Percentiles rank a stretch among this genome's conserved stretches.
These are phyloP conservation scores for Geodia barretti DNA, from an alignment of 37 sponge, comb jelly and placozoan genomes.

Conservation along the genomic window DNA sequence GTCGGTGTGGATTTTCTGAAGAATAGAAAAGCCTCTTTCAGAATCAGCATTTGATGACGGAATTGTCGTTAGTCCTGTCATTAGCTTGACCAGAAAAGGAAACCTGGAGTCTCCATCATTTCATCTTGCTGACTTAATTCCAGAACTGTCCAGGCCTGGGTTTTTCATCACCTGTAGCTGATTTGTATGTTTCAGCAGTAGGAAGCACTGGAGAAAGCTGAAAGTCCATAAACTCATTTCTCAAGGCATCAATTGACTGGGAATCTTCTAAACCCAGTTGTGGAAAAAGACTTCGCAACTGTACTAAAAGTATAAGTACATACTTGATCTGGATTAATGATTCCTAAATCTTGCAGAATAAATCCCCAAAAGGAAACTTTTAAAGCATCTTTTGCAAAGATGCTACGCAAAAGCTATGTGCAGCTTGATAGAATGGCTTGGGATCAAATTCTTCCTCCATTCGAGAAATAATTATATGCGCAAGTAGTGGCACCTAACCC, in stretches of 20 bases:
- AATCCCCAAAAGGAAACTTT: slow-evolving; percentile 52
- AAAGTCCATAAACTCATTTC: slow-evolving; percentile 37
- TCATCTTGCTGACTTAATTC: slow-evolving; percentile 30
- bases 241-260: slow-evolving; percentile 25
- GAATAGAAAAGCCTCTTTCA: slow-evolving; percentile 41
- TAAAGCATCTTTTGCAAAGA: slow-evolving; percentile 39
- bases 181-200: background rate
- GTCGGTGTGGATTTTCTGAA: slow-evolving; percentile 45
- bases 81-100: slow-evolving; percentile 25
- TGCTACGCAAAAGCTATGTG: slow-evolving; percentile 21
- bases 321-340: slow-evolving; percentile 14
- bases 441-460: slow-evolving; percentile 27
- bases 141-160: slow-evolving; percentile 27
- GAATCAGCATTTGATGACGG: slow-evolving; percentile 34
- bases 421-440: slow-evolving; percentile 16
- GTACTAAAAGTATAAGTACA: slow-evolving; percentile 6
- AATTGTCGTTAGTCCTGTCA: slow-evolving; percentile 20
- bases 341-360: slow-evolving; percentile 46
- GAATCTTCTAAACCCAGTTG: slow-evolving; percentile 13
- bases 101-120: slow-evolving; percentile 43
- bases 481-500: slow-evolving; percentile 47
- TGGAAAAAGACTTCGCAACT: background rate
- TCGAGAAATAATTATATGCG: slow-evolving; percentile 5
- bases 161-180: background rate
- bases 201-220: slow-evolving; percentile 19